Evolutionary conservation across 2,888 invertebrate genomes (phyloP).

Genomic region (Vesta saturnalis): DNA sequence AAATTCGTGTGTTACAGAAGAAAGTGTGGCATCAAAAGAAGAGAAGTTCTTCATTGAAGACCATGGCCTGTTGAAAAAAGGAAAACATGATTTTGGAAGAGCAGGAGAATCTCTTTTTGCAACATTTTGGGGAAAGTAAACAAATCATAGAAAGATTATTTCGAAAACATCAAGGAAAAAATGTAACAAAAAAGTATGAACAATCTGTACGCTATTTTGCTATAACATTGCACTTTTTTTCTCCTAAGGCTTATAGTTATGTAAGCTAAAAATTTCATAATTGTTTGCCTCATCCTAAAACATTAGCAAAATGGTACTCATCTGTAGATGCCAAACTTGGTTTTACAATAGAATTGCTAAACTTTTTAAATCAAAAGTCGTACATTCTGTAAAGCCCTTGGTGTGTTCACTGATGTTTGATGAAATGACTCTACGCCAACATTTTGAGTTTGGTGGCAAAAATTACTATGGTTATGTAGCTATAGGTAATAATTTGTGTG

Average conservation of each 20-base stretch:
- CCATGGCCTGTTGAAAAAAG: too few relatives aligned
- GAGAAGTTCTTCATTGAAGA: too few relatives aligned
- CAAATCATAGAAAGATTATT: too few relatives aligned
- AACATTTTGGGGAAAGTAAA: too few relatives aligned
- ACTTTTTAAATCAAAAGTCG: too few relatives aligned
- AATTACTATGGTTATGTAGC: not conserved
- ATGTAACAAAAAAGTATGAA: not conserved
- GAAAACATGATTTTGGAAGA: too few relatives aligned
- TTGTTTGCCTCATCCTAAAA: conserved; percentile 6
- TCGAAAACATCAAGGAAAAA: conserved; percentile 3
- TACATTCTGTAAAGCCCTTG: too few relatives aligned
- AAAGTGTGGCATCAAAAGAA: too few relatives aligned
- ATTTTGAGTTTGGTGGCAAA: not conserved
- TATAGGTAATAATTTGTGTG: not conserved
- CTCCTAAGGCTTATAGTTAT: not conserved
- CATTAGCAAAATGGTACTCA: not conserved
- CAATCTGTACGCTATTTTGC: not conserved
- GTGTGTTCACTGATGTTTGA: too few relatives aligned
- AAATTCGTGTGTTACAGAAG: too few relatives aligned
- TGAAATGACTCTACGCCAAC: not conserved
- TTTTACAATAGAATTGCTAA: too few relatives aligned
- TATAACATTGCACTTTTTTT: not conserved
- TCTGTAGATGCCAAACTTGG: not conserved
- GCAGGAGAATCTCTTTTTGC: too few relatives aligned
- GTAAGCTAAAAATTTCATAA: not conserved